These are phyloP conservation scores for Helarctos malayanus DNA, from an alignment of 2,797 vertebrate species.

Conservation along the genomic window DNA sequence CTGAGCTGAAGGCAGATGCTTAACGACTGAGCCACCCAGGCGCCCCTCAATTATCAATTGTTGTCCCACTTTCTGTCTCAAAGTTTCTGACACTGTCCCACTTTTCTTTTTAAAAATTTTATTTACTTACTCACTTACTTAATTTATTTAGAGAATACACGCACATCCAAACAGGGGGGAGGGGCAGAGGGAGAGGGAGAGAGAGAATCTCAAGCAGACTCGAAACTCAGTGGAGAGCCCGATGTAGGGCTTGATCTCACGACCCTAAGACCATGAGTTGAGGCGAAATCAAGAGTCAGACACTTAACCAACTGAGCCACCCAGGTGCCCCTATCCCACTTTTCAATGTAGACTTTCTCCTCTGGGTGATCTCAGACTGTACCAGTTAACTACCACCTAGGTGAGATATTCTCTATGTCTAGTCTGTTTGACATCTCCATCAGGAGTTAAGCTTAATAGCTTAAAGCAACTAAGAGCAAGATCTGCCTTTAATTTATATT, in stretches of 20 bases:
- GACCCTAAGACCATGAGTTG: background rate
- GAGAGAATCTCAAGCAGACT: background rate
- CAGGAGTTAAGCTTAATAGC: background rate
- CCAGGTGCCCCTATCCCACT: background rate
- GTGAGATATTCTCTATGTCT: background rate
- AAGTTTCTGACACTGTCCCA: background rate
- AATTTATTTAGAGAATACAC: background rate
- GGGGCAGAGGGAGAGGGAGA: no score
- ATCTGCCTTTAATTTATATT: conserved; percentile 30
- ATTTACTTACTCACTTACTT: background rate
- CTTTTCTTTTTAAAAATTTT: background rate
- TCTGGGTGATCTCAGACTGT: background rate
- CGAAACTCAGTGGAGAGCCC: background rate
- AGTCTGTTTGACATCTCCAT: background rate
- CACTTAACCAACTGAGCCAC: background rate
- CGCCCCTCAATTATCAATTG: background rate
- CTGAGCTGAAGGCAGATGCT: no score
- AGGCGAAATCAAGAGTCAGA: background rate
- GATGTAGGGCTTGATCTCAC: background rate
- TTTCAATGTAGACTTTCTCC: conserved; percentile 24
- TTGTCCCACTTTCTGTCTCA: background rate
- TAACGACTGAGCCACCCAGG: no score
- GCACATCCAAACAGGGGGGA: no score
- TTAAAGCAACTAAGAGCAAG: conserved; percentile 28
- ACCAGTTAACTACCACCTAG: background rate